A percentile compares a stretch with the other conserved stretches of the same genome.
Evolutionary conservation across 2,797 vertebrate genomes (phyloP).

Genomic region (Podarcis siculus): DNA sequence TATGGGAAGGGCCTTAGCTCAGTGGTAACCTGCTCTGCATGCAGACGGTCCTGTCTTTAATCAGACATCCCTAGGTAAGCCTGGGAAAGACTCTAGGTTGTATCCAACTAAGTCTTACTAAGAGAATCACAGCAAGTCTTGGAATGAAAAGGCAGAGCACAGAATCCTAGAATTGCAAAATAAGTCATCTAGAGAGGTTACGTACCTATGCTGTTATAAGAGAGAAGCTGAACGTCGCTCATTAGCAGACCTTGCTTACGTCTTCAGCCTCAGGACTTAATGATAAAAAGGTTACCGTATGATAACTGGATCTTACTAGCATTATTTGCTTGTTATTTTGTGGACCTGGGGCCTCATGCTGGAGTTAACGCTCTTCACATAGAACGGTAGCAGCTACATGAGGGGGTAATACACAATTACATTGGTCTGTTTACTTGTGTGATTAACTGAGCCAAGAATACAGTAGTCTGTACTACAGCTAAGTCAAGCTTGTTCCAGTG

Average conservation of each 20-base stretch:
- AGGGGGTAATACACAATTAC: background rate
- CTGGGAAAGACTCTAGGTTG: background rate
- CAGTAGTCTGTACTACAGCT: background rate
- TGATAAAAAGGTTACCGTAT: background rate
- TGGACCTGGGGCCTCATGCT: background rate
- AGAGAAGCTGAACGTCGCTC: background rate
- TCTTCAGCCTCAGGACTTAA: too few relatives aligned
- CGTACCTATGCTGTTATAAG: background rate
- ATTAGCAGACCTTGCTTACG: background rate
- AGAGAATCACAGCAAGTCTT: background rate
- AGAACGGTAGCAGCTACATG: background rate
- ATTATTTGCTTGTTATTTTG: background rate
- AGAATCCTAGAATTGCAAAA: background rate
- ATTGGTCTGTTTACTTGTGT: fast-evolving
- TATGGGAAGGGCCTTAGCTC: background rate
- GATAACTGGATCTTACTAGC: background rate
- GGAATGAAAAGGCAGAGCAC: background rate
- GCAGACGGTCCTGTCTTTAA: background rate
- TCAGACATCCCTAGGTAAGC: background rate
- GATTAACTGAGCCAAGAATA: background rate
- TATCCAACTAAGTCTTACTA: too few relatives aligned
- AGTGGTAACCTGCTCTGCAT: background rate
- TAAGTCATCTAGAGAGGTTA: background rate
- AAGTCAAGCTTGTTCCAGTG: background rate
- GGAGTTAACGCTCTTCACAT: background rate